Base-by-base conservation (phyloP, 2,113 vertebrate genomes). In the Silurus glanis region DNA sequence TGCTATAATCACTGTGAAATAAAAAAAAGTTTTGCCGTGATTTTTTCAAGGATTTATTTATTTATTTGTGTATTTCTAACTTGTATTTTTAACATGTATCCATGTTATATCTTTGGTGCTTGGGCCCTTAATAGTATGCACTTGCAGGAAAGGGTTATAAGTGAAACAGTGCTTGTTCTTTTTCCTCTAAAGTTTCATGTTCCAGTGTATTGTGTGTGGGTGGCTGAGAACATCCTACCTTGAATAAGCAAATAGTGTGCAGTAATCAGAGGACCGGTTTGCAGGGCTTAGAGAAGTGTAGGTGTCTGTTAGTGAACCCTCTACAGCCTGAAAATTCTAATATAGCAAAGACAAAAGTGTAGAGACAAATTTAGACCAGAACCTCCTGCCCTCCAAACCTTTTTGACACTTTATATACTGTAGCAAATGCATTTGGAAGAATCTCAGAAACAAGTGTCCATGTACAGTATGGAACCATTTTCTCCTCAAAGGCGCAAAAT, bases 181-280 rank as follows among this genome's bases (percentile, higher is more conserved):
- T 75, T 76, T 23, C n/a, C 14, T 53, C 76, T 55, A 78, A 55
- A 78, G 51, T 56, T 55, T 23, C 16, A 10, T 76, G n/a, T 14
- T 76, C 21, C 59, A 49, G 37, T 45, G 59, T 82, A 59, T 25
- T 82, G 80, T 64, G 80, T 64, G 80, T 81, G 58, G 56, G 58
- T 23, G 37, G 49, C 59, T 64, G 45, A 64, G 59, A 47, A 53
- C 62, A 49, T 49, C 61, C 7, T 72, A 72, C 53, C 64, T 55
- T 72, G 64, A 83, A 69, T 58, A 72, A 47, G 28, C 25, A 64
- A 14, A 66, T 49, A 82, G 80, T n/a, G 28, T 58, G 51, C n/a
- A 72, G 82, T 72, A 72, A 28, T 84, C 83, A 59, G 67, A n/a
- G 69, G 83, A 84, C 69, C 56, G 37, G 69, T 74, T 59, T 84